A percentile compares a stretch with the other conserved stretches of the same genome.
Evolutionary conservation across 2,113 vertebrate species (phyloP).

Genomic region (Neotoma lepida): DNA sequence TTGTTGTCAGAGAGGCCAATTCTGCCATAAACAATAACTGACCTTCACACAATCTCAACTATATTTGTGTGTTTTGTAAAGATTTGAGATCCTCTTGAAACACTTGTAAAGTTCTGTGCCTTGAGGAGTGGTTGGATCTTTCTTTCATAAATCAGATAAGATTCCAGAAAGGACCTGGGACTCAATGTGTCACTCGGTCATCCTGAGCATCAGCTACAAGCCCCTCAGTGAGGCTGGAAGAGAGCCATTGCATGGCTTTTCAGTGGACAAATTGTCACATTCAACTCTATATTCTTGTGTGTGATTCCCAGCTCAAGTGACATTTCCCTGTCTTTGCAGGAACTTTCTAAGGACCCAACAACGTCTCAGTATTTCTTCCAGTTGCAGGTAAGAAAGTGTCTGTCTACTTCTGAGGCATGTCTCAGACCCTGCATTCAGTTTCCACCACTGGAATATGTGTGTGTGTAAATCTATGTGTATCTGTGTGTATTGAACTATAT

Average conservation of each 20-base stretch:
- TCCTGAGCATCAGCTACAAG: not conserved
- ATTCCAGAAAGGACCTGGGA: not conserved
- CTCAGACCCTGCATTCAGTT: not conserved
- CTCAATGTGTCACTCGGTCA: rapidly evolving
- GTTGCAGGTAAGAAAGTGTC: constrained; percentile 85
- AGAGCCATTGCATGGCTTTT: not conserved
- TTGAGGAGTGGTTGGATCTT: not conserved
- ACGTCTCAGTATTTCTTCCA: constrained; percentile 85
- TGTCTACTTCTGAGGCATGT: not conserved
- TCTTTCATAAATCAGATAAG: not conserved
- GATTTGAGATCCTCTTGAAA: not conserved
- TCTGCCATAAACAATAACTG: not conserved
- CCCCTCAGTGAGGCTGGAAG: not conserved
- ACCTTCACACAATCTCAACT: not conserved
- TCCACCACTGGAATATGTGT: not conserved
- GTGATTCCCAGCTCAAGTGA: not conserved
- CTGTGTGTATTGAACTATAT: not conserved
- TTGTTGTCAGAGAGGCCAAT: not conserved
- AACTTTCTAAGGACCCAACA: constrained; percentile 82
- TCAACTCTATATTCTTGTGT: not conserved
- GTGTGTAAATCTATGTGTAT: not conserved
- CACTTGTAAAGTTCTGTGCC: not conserved
- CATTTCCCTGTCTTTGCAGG: constrained; percentile 83
- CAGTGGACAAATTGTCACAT: not conserved
- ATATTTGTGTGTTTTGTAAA: not conserved